Conservation (phyloP, 2,113 vertebrate species). For the Microcebus ravelobensis region DNA sequence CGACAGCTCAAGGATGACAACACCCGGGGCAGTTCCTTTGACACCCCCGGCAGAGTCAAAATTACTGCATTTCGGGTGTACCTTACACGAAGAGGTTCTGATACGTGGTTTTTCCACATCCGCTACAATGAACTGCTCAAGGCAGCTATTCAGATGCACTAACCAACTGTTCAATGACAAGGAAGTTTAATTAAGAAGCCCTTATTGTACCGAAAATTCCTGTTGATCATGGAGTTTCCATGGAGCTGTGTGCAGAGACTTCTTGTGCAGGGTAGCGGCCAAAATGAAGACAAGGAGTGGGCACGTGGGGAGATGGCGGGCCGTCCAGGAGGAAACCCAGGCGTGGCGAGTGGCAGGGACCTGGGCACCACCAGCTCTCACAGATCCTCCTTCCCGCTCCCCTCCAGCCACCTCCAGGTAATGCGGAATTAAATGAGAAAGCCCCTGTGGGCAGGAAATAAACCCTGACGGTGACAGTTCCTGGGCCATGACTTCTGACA, state of each 20-base stretch:
- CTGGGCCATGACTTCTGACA: not conserved
- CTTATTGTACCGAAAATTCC: accelerated
- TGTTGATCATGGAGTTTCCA: not conserved
- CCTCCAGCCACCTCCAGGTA: not conserved
- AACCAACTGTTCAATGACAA: not conserved
- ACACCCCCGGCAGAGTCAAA: not conserved
- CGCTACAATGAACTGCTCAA: not conserved
- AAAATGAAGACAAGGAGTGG: not conserved
- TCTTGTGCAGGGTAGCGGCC: not conserved
- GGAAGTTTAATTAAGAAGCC: not conserved
- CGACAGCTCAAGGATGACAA: not conserved
- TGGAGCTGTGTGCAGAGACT: accelerated
- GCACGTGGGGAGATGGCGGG: accelerated
- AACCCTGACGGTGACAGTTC: accelerated
- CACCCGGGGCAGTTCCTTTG: accelerated
- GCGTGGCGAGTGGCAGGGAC: accelerated
- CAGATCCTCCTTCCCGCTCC: accelerated
- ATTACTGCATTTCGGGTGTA: accelerated
- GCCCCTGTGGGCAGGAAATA: not conserved
- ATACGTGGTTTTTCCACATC: not conserved
- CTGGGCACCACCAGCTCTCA: accelerated
- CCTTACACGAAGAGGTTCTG: not conserved
- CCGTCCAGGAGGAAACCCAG: not conserved
- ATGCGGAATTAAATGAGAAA: not conserved
- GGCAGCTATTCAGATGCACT: accelerated